Evolutionary conservation across 2,797 vertebrate species (phyloP).

Genomic region (Carapus acus): DNA sequence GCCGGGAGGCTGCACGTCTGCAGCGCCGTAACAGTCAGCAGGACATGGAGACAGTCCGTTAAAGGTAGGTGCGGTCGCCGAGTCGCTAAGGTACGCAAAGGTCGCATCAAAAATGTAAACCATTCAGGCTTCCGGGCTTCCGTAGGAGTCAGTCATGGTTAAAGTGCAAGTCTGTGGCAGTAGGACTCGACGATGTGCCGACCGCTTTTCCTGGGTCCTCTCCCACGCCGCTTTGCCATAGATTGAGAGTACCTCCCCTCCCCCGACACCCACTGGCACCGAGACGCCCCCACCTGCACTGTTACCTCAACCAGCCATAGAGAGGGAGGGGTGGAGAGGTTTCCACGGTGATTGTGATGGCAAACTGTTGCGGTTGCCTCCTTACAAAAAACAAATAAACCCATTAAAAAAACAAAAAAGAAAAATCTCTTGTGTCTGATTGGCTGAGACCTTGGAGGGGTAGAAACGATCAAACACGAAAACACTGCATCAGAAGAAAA

Average conservation of each 20-base stretch:
- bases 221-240: constrained; percentile 68
- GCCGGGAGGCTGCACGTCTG: constrained; percentile 71
- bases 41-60: constrained; percentile 71
- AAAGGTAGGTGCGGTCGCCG: constrained; percentile 81
- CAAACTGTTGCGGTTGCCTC: constrained; percentile 58
- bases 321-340: constrained; percentile 34
- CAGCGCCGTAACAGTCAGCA: constrained; percentile 76
- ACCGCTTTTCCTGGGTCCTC: constrained; percentile 50
- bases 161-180: constrained; percentile 85
- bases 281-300: constrained; percentile 38
- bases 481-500: constrained; percentile 69
- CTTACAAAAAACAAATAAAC: too few species aligned
- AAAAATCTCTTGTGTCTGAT: constrained; percentile 55
- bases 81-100: constrained; percentile 72
- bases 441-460: constrained; percentile 54
- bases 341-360: constrained; percentile 69
- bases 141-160: constrained; percentile 73
- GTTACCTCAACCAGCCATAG: constrained; percentile 15
- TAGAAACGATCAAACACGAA: constrained; percentile 47
- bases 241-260: constrained; percentile 55
- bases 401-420: too few species aligned
- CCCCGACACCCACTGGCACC: constrained; percentile 36
- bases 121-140: constrained; percentile 70
- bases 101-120: constrained; percentile 77
- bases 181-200: constrained; percentile 68